Conservation (phyloP, 1,140 invertebrate genomes). For the Conopomorpha cramerella region DNA sequence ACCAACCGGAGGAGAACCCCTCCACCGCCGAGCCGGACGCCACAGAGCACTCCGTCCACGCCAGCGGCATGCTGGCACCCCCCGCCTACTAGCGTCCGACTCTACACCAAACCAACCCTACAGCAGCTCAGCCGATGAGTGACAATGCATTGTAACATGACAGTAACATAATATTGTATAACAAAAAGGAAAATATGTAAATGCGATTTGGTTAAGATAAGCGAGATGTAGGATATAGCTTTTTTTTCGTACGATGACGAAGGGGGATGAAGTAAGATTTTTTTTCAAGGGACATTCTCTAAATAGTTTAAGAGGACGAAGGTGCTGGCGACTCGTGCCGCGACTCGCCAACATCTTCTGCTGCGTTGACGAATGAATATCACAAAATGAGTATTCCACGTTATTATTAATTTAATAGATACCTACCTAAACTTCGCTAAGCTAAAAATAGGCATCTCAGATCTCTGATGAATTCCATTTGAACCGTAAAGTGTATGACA, state of each 20-base stretch:
- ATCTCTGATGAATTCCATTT: slow-evolving; percentile 41
- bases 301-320: no score
- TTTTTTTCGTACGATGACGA: slow-evolving; percentile 9
- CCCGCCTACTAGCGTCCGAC: slow-evolving; percentile 50
- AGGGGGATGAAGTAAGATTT: slow-evolving; percentile 30
- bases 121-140: no score
- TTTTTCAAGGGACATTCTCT: slow-evolving; percentile 23
- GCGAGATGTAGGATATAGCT: no score
- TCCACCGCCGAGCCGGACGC: slow-evolving; percentile 63
- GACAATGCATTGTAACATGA: no score
- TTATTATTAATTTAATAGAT: no score
- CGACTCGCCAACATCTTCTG: slow-evolving; percentile 53
- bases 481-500: slow-evolving; percentile 44
- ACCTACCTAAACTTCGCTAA: slow-evolving; percentile 29
- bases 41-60: slow-evolving; percentile 55
- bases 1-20: slow-evolving; percentile 35
- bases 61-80: slow-evolving; percentile 56
- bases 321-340: slow-evolving; percentile 49
- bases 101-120: no score
- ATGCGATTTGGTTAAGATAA: slow-evolving; percentile 39
- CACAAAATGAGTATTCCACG: slow-evolving; percentile 33
- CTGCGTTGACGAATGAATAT: slow-evolving; percentile 24
- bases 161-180: no score
- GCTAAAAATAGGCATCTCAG: slow-evolving; percentile 28
- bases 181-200: no score